Evolutionary conservation across 2,113 vertebrate genomes (phyloP).

Genomic region (Todiramphus saurophagus): DNA sequence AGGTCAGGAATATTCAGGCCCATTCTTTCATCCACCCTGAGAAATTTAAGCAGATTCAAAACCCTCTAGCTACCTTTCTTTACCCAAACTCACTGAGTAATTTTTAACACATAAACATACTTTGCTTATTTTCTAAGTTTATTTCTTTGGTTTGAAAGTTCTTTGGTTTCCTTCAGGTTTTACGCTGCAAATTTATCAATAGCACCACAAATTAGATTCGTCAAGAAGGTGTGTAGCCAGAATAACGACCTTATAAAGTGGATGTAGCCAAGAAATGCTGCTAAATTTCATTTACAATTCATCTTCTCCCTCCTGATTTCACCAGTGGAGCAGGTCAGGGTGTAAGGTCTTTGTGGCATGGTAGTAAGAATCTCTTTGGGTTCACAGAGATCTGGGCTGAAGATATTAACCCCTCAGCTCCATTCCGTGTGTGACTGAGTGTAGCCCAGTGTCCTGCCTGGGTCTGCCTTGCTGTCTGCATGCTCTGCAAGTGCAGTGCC

Average conservation of each 20-base stretch:
- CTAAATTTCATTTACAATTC: background rate
- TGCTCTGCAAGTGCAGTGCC: background rate
- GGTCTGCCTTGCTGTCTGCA: background rate
- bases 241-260: background rate
- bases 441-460: background rate
- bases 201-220: background rate
- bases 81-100: background rate
- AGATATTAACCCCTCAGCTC: background rate
- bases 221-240: background rate
- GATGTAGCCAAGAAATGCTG: background rate
- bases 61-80: background rate
- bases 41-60: background rate
- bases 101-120: background rate
- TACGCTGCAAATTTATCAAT: background rate
- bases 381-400: background rate
- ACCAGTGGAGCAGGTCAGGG: background rate
- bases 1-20: background rate
- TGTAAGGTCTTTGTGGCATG: background rate
- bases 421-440: rapidly evolving
- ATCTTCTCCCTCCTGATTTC: background rate
- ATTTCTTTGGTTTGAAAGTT: background rate
- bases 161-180: background rate
- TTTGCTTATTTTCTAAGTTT: background rate
- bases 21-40: background rate
- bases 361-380: background rate